A percentile compares a stretch with the other conserved stretches of the same genome.
Conservation (phyloP, 1,140 invertebrate species). For the Drosophila repleta region DNA sequence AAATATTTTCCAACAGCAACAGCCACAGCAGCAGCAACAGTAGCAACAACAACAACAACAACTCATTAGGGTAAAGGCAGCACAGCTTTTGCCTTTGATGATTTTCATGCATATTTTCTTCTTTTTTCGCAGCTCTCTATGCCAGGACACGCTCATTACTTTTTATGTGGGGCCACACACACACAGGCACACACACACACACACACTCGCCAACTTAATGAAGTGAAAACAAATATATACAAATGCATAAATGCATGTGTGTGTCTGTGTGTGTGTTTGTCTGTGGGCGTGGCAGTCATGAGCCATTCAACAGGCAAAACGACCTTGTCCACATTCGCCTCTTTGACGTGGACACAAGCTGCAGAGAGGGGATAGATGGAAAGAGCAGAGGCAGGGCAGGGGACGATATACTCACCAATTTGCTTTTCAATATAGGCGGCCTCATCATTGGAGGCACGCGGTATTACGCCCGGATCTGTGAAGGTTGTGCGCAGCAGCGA, state of each 20-base stretch:
- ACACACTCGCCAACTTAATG: conserved; percentile 60
- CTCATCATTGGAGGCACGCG: conserved; percentile 94
- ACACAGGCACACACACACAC: conserved; percentile 28
- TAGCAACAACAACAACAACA: conserved; percentile 53
- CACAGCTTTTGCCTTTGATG: conserved; percentile 68
- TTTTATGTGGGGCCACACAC: conserved; percentile 55
- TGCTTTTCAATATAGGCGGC: conserved; percentile 96
- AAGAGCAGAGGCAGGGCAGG: background rate
- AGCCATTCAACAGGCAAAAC: conserved; percentile 72
- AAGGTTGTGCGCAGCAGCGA: conserved; percentile 95
- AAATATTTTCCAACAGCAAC: conserved; percentile 61
- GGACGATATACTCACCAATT: conserved; percentile 86
- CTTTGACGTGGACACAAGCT: conserved; percentile 52
- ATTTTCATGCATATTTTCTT: conserved; percentile 54
- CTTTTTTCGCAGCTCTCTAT: conserved; percentile 57
- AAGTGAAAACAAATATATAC: conserved; percentile 76
- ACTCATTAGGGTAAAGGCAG: conserved; percentile 77
- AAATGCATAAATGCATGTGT: conserved; percentile 30
- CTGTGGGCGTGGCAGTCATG: conserved; percentile 18
- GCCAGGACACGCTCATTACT: conserved; percentile 76
- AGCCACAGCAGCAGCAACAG: conserved; percentile 45
- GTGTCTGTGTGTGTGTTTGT: conserved; percentile 31
- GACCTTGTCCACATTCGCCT: conserved; percentile 67
- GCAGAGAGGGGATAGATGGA: background rate
- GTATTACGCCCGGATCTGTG: conserved; percentile 97